These are phyloP conservation scores for Oryzaephilus surinamensis DNA, from an alignment of 1,140 invertebrate genomes.

Conservation along the genomic window DNA sequence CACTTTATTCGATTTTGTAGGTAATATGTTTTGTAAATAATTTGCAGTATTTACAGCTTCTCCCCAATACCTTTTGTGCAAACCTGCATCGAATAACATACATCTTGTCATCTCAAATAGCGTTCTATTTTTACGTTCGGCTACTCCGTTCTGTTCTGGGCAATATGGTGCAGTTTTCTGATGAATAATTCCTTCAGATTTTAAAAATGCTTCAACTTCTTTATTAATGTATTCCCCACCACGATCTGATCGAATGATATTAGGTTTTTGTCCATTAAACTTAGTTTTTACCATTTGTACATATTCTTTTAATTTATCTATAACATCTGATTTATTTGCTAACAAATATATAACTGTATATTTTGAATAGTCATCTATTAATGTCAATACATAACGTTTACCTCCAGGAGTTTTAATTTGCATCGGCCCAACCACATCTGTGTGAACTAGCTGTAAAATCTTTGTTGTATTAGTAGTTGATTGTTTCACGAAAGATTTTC, in stretches of 20 bases:
- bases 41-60: conserved; percentile 37
- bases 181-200: conserved; percentile 18
- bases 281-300: too few species aligned
- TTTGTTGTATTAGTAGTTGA: too few species aligned
- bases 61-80: conserved; percentile 36
- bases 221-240: conserved; percentile 19
- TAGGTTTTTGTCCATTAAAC: not conserved
- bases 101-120: conserved; percentile 31
- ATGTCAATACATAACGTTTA: too few species aligned
- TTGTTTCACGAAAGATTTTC: not conserved
- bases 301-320: too few species aligned
- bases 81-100: conserved; percentile 31
- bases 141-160: conserved; percentile 36
- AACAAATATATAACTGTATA: too few species aligned
- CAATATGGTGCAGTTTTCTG: conserved; percentile 25
- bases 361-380: too few species aligned
- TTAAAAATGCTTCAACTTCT: conserved; percentile 17
- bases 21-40: conserved; percentile 32
- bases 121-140: conserved; percentile 36
- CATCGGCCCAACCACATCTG: too few species aligned
- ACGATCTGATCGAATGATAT: too few species aligned
- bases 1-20: conserved; percentile 11
- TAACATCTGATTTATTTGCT: too few species aligned
- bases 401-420: too few species aligned
- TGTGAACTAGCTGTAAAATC: too few species aligned